These are phyloP conservation scores for Ciconia maguari DNA, from an alignment of 2,113 vertebrate genomes.

Conservation along the genomic window DNA sequence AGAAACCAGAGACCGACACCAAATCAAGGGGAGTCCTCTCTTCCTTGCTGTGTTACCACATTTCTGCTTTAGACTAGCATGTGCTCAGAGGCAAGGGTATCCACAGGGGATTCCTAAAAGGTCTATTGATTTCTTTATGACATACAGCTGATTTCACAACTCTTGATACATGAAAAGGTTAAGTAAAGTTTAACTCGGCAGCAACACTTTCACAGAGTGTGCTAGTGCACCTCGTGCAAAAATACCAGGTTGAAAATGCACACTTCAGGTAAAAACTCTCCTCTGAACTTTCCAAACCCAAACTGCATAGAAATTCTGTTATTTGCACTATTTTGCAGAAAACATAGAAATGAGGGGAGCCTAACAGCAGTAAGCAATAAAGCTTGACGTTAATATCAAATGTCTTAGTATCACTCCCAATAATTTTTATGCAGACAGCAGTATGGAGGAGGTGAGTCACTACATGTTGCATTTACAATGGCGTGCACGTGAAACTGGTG, in stretches of 20 bases:
- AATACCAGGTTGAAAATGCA: background rate
- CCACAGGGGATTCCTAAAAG: background rate
- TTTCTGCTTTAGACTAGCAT: background rate
- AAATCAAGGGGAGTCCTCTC: background rate
- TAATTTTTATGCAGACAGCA: background rate
- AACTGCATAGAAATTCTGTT: background rate
- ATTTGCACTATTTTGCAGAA: background rate
- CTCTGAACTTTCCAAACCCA: background rate
- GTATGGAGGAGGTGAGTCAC: background rate
- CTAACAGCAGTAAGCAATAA: background rate
- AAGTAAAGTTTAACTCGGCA: background rate
- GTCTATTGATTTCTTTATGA: background rate
- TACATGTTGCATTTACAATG: background rate
- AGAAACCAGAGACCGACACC: background rate
- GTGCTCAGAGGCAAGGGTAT: background rate
- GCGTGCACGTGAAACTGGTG: background rate
- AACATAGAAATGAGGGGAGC: background rate
- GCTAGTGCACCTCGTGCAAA: background rate
- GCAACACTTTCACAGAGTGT: background rate
- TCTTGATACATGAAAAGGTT: background rate
- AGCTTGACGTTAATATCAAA: background rate
- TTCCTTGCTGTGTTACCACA: background rate
- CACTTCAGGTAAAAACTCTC: background rate
- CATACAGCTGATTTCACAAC: background rate
- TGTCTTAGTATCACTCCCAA: background rate